Evolutionary conservation across 2,113 vertebrate genomes (phyloP), one percentile per base, ranked within the genome.

Genomic region (Paratilapia polleni): DNA sequence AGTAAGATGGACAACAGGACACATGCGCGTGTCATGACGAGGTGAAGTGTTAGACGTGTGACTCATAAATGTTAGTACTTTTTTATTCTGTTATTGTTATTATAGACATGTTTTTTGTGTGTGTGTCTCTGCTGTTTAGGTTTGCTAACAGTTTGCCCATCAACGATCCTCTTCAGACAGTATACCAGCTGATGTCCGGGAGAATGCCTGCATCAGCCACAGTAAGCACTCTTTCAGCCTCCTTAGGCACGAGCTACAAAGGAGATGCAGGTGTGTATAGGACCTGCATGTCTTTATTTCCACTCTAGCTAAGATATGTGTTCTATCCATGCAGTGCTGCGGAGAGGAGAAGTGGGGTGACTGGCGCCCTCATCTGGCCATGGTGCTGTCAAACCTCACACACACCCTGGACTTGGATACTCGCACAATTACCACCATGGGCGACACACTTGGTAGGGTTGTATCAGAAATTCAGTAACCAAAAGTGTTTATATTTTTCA

Each of bases 311-410:
- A 2, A 56, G 15, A n/a, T 7, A 8, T 61, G 11, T 81, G 6
- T 56, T 84, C 0, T 79, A 1, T 81, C n/a, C 5, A 6, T 49
- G 1, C 17, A 99, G 98, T 99, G 97, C 83, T 99, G 98, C 68
- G 98, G 98, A 80, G 98, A 99, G 68, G 98, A 99, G 92, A 99
- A 98, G 86, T 99, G 98, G 98, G 98, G 98, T 5, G 98, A 99
- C 89, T 99, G 98, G 98, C 95, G 98, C 73, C 98, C 98, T 8
- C 98, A 99, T 56, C 95, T 99, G 58, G 98, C 98, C 15, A 99
- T 99, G 98, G 97, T 99, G 77, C 91, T 99, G 80, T 99, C 98
- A 73, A 99, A 99, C 94, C 90, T 99, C 91, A 97, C 96, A 14
- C 97, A 96, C 92, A 97, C 96, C 0, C 54, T 97, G 89, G 98